phyloP scores from a whole-genome alignment of 2,888 invertebrate genomes.

The Torymus texanus region DNA sequence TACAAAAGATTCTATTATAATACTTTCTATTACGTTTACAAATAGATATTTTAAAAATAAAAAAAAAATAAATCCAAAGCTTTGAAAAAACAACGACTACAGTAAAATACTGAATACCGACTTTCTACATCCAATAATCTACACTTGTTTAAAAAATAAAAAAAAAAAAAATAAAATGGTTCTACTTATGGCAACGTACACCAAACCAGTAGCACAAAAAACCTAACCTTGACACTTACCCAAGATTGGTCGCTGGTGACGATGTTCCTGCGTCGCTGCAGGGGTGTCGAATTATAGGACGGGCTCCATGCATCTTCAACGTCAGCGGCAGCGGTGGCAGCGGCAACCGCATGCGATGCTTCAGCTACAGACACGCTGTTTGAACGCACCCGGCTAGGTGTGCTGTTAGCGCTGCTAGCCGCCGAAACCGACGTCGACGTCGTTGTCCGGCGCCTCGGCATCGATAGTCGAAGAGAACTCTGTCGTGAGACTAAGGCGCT shows the following conservation, averaged over 20 bases:
- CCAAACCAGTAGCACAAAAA: neutral
- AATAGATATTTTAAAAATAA: too few relatives aligned
- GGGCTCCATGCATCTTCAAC: conserved; percentile 64
- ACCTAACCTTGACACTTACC: conserved; percentile 29
- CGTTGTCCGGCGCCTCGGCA: conserved; percentile 59
- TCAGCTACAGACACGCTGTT: conserved; percentile 71
- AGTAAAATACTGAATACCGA: too few relatives aligned
- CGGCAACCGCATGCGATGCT: conserved; percentile 48
- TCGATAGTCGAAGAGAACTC: conserved; percentile 66
- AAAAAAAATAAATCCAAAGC: too few relatives aligned
- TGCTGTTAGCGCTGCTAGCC: too few relatives aligned
- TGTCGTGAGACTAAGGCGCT: conserved; percentile 63
- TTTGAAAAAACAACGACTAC: too few relatives aligned
- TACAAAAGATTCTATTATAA: too few relatives aligned
- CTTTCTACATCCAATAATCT: too few relatives aligned
- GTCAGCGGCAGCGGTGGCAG: conserved; percentile 44
- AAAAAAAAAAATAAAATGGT: neutral
- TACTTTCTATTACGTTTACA: too few relatives aligned
- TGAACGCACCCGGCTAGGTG: conserved; percentile 65
- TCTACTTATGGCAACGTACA: neutral
- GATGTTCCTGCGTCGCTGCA: conserved; percentile 60
- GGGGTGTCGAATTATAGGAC: conserved; percentile 68
- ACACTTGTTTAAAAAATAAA: too few relatives aligned
- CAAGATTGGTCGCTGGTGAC: conserved; percentile 62
- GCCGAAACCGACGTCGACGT: too few relatives aligned